phyloP scores from a whole-genome alignment of 1,140 invertebrate genomes.

The Delia radicum region DNA sequence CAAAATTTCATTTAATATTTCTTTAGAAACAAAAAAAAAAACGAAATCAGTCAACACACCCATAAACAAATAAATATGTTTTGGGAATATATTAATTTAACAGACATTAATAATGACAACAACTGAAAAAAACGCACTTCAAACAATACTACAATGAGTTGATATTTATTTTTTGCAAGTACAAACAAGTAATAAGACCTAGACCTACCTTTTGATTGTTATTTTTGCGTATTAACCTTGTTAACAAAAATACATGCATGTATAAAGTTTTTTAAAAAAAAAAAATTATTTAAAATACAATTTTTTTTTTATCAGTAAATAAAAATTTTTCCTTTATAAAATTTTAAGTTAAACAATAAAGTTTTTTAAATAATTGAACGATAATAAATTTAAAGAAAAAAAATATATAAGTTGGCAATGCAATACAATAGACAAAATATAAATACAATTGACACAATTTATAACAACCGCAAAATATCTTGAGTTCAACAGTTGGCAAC shows the following conservation, averaged over 20 bases:
- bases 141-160: background rate
- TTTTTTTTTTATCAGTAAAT: no score
- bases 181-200: constrained; percentile 2
- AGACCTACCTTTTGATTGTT: constrained; percentile 4
- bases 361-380: no score
- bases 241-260: background rate
- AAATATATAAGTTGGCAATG: no score
- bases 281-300: no score
- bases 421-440: no score
- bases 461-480: no score
- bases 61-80: background rate
- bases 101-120: background rate
- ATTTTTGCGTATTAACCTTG: constrained; percentile 11
- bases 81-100: background rate
- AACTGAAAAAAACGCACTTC: background rate
- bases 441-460: no score
- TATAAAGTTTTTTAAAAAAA: no score
- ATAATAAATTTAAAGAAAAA: no score
- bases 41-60: background rate
- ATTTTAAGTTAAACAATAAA: no score
- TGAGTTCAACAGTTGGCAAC: no score
- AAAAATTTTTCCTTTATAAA: no score
- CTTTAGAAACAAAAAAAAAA: background rate
- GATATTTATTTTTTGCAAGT: background rate
- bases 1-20: background rate